A percentile compares a stretch with the other conserved stretches of the same genome.
These are phyloP conservation scores for Strix occidentalis DNA, from an alignment of 2,797 vertebrate species.

Conservation along the genomic window DNA sequence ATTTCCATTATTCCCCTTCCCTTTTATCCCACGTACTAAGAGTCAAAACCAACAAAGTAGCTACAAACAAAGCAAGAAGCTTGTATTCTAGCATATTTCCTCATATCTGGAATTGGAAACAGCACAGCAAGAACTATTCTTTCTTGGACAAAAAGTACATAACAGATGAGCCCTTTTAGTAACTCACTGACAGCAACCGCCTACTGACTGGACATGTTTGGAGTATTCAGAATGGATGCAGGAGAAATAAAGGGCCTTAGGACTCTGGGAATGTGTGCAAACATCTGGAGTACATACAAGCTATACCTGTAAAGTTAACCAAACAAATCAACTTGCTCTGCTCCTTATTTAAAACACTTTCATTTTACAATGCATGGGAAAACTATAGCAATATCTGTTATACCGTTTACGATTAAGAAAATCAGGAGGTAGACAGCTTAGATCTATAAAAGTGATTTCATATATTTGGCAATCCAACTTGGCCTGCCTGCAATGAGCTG, in stretches of 20 bases:
- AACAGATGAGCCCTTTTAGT: slow-evolving; percentile 39
- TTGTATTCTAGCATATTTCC: slow-evolving; percentile 8
- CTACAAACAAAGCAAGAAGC: slow-evolving; percentile 36
- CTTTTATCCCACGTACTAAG: neutral
- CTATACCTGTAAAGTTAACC: slow-evolving; percentile 71
- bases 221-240: slow-evolving; percentile 14
- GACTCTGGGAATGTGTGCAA: slow-evolving; percentile 16
- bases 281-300: slow-evolving; percentile 76
- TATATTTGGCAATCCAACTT: slow-evolving; percentile 51
- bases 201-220: neutral
- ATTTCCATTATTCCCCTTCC: neutral
- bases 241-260: slow-evolving; percentile 41
- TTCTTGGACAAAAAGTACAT: slow-evolving; percentile 29
- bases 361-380: slow-evolving; percentile 70
- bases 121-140: slow-evolving; percentile 5
- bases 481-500: slow-evolving; percentile 63
- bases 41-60: slow-evolving; percentile 33
- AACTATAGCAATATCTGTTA: slow-evolving; percentile 60
- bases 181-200: slow-evolving; percentile 26
- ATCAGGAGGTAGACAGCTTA: slow-evolving; percentile 74
- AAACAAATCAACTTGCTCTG: slow-evolving; percentile 70
- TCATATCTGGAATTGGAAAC: neutral
- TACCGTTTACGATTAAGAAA: slow-evolving; percentile 71
- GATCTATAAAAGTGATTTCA: slow-evolving; percentile 71
- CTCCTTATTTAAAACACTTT: slow-evolving; percentile 75